Conservation (phyloP, 1,140 invertebrate species). For the Druon quercuslanigerum region DNA sequence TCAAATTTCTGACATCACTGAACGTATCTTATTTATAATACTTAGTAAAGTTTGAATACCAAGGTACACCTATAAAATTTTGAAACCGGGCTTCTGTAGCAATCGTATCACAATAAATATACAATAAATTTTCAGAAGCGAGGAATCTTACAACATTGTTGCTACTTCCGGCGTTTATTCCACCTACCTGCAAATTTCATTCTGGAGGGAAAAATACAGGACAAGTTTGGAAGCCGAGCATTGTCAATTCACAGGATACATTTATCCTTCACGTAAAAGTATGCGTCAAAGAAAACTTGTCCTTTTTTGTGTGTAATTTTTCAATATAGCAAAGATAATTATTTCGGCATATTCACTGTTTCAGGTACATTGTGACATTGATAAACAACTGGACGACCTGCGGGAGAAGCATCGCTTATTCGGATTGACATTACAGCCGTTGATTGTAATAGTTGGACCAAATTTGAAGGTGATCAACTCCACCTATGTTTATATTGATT, state of each 20-base stretch:
- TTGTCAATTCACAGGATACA: not conserved
- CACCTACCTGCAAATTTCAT: not conserved
- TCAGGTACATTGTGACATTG: fast-evolving
- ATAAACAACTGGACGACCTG: not conserved
- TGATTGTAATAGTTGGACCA: too few relatives aligned
- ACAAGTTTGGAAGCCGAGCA: not conserved
- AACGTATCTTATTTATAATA: too few relatives aligned
- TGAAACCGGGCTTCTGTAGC: too few relatives aligned
- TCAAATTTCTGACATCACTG: too few relatives aligned
- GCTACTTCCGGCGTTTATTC: not conserved
- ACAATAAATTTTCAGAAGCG: not conserved
- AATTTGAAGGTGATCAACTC: not conserved
- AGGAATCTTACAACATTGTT: not conserved
- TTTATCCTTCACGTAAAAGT: not conserved
- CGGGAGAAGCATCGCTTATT: not conserved
- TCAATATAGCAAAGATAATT: not conserved
- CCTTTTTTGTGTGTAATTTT: not conserved
- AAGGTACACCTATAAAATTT: too few relatives aligned
- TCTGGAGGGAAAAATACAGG: not conserved
- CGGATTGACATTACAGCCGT: not conserved
- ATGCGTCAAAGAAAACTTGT: not conserved
- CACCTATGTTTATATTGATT: not conserved
- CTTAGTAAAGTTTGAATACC: too few relatives aligned
- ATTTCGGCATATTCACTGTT: not conserved
- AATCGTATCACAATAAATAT: not conserved